A percentile compares a stretch with the other conserved stretches of the same genome.
Evolutionary conservation across 2,888 invertebrate genomes (phyloP).

Genomic region (Spisula solida): DNA sequence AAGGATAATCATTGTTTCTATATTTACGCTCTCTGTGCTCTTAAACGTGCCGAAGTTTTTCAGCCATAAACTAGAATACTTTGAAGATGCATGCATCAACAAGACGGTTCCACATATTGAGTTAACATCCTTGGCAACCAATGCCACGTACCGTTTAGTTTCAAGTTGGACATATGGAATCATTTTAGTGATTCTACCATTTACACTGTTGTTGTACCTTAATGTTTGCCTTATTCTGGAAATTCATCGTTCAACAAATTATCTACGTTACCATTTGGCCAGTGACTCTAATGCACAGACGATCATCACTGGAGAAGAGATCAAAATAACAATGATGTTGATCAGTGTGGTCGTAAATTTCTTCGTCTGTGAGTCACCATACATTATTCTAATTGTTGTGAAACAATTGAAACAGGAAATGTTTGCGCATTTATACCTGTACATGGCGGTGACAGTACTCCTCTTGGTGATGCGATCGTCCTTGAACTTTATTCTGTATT

Average conservation of each 20-base stretch:
- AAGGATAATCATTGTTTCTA: slow-evolving; percentile 78
- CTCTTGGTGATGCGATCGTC: slow-evolving; percentile 84
- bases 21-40: slow-evolving; percentile 77
- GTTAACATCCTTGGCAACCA: slow-evolving; percentile 70
- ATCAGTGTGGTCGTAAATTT: slow-evolving; percentile 85
- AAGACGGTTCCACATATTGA: slow-evolving; percentile 61
- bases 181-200: slow-evolving; percentile 81
- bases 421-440: slow-evolving; percentile 57
- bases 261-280: slow-evolving; percentile 82
- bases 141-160: slow-evolving; percentile 67
- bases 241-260: slow-evolving; percentile 84
- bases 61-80: slow-evolving; percentile 72
- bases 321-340: slow-evolving; percentile 86
- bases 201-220: slow-evolving; percentile 81
- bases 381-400: slow-evolving; percentile 73
- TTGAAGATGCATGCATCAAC: slow-evolving; percentile 50
- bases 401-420: slow-evolving; percentile 58
- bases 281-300: slow-evolving; percentile 76
- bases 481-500: slow-evolving; percentile 86
- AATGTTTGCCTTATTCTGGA: slow-evolving; percentile 84
- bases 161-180: slow-evolving; percentile 80
- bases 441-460: slow-evolving; percentile 66
- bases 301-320: slow-evolving; percentile 83
- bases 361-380: slow-evolving; percentile 85
- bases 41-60: slow-evolving; percentile 82